A percentile compares a stretch with the other conserved stretches of the same genome.
These are phyloP conservation scores for Byasa hedistus DNA, from an alignment of 2,888 invertebrate genomes.

Conservation along the genomic window DNA sequence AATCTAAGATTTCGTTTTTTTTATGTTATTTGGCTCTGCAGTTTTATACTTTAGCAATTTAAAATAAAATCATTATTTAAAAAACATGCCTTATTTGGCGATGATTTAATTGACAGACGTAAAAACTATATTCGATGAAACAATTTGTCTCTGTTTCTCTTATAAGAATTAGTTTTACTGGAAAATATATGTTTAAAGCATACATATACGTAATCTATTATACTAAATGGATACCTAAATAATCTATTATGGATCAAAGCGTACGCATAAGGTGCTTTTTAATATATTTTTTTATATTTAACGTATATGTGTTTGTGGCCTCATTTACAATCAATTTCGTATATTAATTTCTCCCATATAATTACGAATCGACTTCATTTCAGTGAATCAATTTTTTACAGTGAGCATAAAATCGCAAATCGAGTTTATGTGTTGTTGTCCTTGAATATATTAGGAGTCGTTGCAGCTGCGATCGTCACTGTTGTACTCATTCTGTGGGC, in stretches of 20 bases:
- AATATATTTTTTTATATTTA: not conserved
- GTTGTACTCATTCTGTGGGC: conserved; percentile 11
- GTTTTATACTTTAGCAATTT: not conserved
- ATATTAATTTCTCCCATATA: not conserved
- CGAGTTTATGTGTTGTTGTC: conserved; percentile 20
- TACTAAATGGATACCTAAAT: not conserved
- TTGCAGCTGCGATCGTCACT: conserved; percentile 4
- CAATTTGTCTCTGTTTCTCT: not conserved
- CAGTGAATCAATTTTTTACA: conserved; percentile 4
- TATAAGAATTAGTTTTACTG: not conserved
- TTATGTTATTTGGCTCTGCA: too few relatives aligned
- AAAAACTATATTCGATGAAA: not conserved
- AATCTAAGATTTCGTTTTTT: too few relatives aligned
- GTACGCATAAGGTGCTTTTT: conserved; percentile 9
- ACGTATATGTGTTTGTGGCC: not conserved
- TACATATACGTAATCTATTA: not conserved
- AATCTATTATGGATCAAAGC: conserved; percentile 10
- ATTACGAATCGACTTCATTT: not conserved
- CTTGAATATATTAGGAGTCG: conserved; percentile 22
- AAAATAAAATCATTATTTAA: not conserved
- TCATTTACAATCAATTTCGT: not conserved
- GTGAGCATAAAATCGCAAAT: conserved; percentile 12
- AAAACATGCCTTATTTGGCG: not conserved
- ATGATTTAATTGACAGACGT: not conserved
- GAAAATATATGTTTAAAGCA: not conserved